Conservation (phyloP, 1,140 invertebrate genomes). For the Diploscapter pachys region DNA sequence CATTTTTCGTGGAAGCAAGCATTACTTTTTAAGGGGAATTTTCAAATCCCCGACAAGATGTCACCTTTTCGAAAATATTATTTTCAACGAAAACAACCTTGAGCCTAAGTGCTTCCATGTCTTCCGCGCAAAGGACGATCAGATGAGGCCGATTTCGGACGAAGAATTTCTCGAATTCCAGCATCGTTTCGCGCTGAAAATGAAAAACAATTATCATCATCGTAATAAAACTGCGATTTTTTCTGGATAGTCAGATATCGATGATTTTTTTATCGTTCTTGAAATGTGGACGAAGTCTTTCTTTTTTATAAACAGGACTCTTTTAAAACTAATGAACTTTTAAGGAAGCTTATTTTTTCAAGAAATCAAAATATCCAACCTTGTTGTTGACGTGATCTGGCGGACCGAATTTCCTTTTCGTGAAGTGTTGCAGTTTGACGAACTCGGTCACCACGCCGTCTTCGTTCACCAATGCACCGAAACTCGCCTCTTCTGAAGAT, state of each 20-base stretch:
- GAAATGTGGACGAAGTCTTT: neutral
- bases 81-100: slow-evolving; percentile 2
- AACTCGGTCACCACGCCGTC: slow-evolving; percentile 89
- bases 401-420: neutral
- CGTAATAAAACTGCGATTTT: neutral
- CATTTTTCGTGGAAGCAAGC: no score
- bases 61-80: neutral
- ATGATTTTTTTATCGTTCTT: neutral
- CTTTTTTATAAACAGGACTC: no score
- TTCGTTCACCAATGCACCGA: slow-evolving; percentile 77
- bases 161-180: slow-evolving; percentile 74
- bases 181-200: slow-evolving; percentile 28
- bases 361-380: neutral
- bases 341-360: neutral
- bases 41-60: no score
- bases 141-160: slow-evolving; percentile 86
- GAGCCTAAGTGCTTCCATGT: slow-evolving; percentile 60
- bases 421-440: slow-evolving; percentile 70
- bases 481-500: slow-evolving; percentile 75
- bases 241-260: neutral
- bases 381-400: neutral
- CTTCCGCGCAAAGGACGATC: slow-evolving; percentile 83
- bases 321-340: neutral
- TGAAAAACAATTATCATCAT: neutral
- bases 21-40: no score